Evolutionary conservation across 2,797 vertebrate genomes (phyloP), one percentile per base, ranked within the genome.

Genomic region (Merluccius polli): DNA sequence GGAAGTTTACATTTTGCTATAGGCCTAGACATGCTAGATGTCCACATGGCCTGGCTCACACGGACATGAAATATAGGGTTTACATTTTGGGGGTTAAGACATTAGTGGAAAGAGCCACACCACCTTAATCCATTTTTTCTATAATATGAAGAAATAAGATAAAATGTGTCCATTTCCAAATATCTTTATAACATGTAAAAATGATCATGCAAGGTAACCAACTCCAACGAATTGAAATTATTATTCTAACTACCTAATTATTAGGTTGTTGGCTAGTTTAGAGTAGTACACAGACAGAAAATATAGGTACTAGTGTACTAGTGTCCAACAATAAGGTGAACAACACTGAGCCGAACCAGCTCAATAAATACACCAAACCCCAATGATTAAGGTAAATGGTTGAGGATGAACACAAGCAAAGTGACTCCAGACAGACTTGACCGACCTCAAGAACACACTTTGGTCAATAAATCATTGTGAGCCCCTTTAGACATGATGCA

Each of bases 1-100:
- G 79, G 81, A 85, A 86, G 84, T 89, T 90, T 87, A 88, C 87
- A 90, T 91, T 84, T 90, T 71, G 84, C 81, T 82, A 59, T 73
- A 86, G 59, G 59, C 59, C 59, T 65, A 10, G 85, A 86, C 85
- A 84, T 79, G 77, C 79, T 85, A 77, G 85, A 90, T 87, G 80
- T 84, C 87, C 82, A 87, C 86, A 35, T 85, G 83, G 82, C 78
- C 84, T 73, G 76, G 48, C 81, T 83, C 83, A 84, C 79, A 86
- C 67, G 30, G 11, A 80, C 27, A 59, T 80, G 30, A 86, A 88
- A 77, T 83, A 74, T 73, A 76, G 79, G 72, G 80, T 83, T 85
- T 75, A 71, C 86, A 83, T 83, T 79, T 81, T 76, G 75, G 79
- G 84, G 77, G 82, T 81, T 83, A 84, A 75, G 83, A 86, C 78